These are phyloP conservation scores for Xiphophorus couchianus DNA, from an alignment of 2,113 vertebrate species.

Conservation along the genomic window DNA sequence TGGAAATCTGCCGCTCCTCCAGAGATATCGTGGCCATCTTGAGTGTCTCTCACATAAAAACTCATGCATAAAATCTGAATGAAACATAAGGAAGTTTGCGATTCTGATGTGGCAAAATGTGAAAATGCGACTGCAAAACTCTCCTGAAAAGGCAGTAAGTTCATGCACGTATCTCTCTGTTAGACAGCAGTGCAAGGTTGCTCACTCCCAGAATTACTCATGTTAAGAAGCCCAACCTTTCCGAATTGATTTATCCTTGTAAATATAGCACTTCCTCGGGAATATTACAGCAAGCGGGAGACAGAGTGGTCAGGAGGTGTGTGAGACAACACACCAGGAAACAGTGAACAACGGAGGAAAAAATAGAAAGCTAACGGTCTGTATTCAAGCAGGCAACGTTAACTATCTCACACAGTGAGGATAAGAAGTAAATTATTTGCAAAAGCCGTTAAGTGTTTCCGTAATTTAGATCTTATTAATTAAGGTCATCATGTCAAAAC, in stretches of 20 bases:
- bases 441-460: background rate
- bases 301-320: constrained; percentile 47
- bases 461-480: background rate
- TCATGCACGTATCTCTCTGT: background rate
- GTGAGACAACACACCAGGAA: constrained; percentile 59
- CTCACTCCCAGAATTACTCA: constrained; percentile 19
- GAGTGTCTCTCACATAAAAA: background rate
- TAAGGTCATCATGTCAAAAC: background rate
- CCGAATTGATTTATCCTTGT: constrained; percentile 55
- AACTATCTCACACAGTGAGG: constrained; percentile 36
- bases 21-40: background rate
- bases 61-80: background rate
- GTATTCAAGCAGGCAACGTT: constrained; percentile 29
- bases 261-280: constrained; percentile 71
- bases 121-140: too few relatives aligned
- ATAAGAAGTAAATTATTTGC: background rate
- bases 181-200: background rate
- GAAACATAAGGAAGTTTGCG: too few relatives aligned
- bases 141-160: background rate
- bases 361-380: constrained; percentile 27
- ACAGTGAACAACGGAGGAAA: constrained; percentile 39
- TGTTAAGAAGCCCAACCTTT: constrained; percentile 45
- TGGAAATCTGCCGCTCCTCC: background rate
- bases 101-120: too few relatives aligned
- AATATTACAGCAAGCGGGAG: constrained; percentile 62